phyloP scores from a whole-genome alignment of 2,888 invertebrate species.

The Phengaris alcon region DNA sequence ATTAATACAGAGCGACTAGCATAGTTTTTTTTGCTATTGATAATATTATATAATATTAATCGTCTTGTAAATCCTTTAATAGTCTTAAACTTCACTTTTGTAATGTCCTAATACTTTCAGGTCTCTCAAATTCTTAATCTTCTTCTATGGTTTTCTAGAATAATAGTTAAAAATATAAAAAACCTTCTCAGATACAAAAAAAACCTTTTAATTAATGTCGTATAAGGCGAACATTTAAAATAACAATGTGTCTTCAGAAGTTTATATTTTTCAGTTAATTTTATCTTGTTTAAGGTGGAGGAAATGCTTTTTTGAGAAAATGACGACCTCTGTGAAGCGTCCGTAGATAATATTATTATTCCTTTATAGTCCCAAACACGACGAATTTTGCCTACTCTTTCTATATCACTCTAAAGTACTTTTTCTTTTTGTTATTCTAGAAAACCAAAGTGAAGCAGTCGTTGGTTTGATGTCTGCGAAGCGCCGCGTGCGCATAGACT shows the following conservation, averaged over 20 bases:
- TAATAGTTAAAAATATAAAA: neutral
- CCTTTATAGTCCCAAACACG: too few species aligned
- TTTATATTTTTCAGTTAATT: too few species aligned
- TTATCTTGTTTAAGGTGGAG: too few species aligned
- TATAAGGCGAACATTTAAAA: too few species aligned
- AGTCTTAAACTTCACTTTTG: neutral
- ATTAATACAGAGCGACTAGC: neutral
- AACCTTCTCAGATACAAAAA: too few species aligned
- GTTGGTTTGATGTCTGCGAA: neutral
- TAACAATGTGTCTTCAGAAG: too few species aligned
- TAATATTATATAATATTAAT: neutral
- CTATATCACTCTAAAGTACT: neutral
- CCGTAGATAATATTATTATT: too few species aligned
- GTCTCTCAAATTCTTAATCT: neutral
- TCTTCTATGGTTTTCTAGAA: neutral
- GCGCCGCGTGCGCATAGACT: constrained; percentile 43
- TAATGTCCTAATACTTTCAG: neutral
- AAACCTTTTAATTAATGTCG: too few species aligned
- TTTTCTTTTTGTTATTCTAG: neutral
- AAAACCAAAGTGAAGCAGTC: constrained; percentile 1
- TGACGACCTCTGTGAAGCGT: too few species aligned
- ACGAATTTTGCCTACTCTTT: too few species aligned
- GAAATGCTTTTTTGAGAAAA: too few species aligned
- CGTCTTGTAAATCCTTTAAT: neutral
- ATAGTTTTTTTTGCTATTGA: neutral